A percentile compares a stretch with the other conserved stretches of the same genome.
Conservation (phyloP, 2,113 vertebrate genomes). For the Megalops atlanticus region DNA sequence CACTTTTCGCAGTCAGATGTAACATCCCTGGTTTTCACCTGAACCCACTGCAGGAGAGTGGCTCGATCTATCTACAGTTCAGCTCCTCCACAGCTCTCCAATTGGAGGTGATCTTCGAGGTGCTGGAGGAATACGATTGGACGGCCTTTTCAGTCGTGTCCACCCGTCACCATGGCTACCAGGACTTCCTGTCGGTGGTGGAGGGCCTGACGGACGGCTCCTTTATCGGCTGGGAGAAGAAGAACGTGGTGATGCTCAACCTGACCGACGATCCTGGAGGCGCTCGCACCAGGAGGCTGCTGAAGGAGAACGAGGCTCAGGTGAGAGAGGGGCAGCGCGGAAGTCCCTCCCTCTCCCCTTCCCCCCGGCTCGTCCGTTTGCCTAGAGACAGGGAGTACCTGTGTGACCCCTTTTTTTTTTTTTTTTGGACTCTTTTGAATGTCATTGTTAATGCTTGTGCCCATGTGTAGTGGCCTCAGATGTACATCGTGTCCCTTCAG, state of each 20-base stretch:
- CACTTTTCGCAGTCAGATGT: conserved; percentile 26
- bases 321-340: conserved; percentile 73
- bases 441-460: conserved; percentile 60
- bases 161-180: conserved; percentile 88
- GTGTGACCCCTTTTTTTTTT: conserved; percentile 17
- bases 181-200: conserved; percentile 86
- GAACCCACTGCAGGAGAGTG: conserved; percentile 78
- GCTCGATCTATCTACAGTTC: conserved; percentile 92
- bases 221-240: conserved; percentile 94
- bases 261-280: conserved; percentile 83
- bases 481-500: background rate
- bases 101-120: conserved; percentile 91
- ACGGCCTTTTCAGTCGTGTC: conserved; percentile 88
- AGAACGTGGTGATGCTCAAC: conserved; percentile 88
- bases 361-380: conserved; percentile 40
- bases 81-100: conserved; percentile 91
- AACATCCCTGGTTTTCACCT: conserved; percentile 9
- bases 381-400: conserved; percentile 27
- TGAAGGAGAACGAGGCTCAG: conserved; percentile 88
- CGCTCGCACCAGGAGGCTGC: conserved; percentile 77
- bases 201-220: conserved; percentile 91
- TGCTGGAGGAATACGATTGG: conserved; percentile 96
- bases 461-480: conserved; percentile 46
- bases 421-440: conserved; percentile 50
- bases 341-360: conserved; percentile 44